phyloP scores from a whole-genome alignment of 2,113 vertebrate species.

The Megaleporinus macrocephalus region DNA sequence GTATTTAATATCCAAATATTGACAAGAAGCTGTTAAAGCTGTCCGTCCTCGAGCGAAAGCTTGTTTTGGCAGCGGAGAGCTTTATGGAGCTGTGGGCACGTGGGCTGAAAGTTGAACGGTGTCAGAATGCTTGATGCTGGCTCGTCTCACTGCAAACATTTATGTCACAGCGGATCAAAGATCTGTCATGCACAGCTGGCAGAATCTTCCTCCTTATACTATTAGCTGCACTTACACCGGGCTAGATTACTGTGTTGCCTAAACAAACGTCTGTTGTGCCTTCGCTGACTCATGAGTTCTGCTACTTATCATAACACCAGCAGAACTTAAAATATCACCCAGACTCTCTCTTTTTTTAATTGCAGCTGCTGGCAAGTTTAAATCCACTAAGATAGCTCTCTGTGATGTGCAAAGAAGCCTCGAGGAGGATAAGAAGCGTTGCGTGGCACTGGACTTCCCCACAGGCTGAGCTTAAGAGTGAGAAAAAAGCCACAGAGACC shows the following conservation, averaged over 20 bases:
- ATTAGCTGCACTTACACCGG: conserved; percentile 27
- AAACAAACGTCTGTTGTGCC: conserved; percentile 26
- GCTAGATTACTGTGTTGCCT: conserved; percentile 24
- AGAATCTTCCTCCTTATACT: conserved; percentile 51
- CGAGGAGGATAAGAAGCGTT: conserved; percentile 51
- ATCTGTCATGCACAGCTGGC: conserved; percentile 71
- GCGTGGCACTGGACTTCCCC: conserved; percentile 56
- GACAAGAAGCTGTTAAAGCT: conserved; percentile 60
- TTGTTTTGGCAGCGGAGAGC: conserved; percentile 2
- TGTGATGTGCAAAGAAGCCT: conserved; percentile 61
- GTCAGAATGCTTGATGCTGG: background rate
- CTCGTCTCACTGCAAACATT: background rate
- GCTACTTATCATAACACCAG: conserved; percentile 25
- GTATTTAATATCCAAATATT: conserved; percentile 69
- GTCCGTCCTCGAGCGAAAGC: conserved; percentile 23
- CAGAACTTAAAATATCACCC: conserved; percentile 26
- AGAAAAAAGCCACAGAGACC: conserved; percentile 27
- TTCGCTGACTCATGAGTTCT: conserved; percentile 29
- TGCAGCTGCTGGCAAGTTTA: conserved; percentile 66
- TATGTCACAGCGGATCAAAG: conserved; percentile 59
- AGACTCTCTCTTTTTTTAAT: conserved; percentile 63
- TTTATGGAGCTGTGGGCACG: background rate
- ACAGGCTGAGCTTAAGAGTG: conserved; percentile 36
- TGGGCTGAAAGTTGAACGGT: background rate
- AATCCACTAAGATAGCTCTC: conserved; percentile 65